Evolutionary conservation across 1,140 invertebrate species (phyloP), one percentile per base, ranked within the genome.

Genomic region (Myzus persicae): DNA sequence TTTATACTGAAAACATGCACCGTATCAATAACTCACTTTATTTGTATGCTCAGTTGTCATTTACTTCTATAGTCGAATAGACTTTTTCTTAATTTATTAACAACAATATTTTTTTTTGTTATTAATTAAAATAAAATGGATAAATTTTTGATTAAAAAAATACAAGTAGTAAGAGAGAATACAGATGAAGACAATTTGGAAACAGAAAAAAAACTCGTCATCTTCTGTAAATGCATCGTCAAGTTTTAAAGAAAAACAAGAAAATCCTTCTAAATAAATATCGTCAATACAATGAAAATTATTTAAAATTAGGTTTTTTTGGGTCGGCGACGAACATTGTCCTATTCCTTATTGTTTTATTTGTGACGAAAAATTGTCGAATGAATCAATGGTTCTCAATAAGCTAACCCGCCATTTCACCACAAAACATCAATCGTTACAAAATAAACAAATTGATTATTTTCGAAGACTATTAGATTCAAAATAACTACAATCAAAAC

Each of bases 131-230:
- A 84, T 84, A 84, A 84, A 84, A 84, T 42, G 18, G 4, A 84
- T 84, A 84, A 24, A 84, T 84, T 84, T 38, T 84, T 84, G 81
- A 40, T 84, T 84, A n/a, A 82, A 82, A 82, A 82, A 40, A 82
- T 40, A 82, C 36, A 82, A 84, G 81, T 84, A 84, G 81, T 40
- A 40, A 84, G 38, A 84, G 24, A 84, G 81, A 84, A 42, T 24
- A 84, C 38, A 84, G 38, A 84, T 84, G 22, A 84, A 84, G 38
- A 84, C 36, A 84, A 84, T 40, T 84, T 9, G 6, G 36, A 36
- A 81, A 81, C 36, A 36, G 76, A n/a, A 36, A 36, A 81, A 81
- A n/a, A 81, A 81, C n/a, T 81, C 76, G 8, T 81, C 31, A 81
- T 18, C 36, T 81, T 36, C 76, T 84, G 22, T 84, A 84, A 84